Base-by-base conservation (phyloP, 2,888 invertebrate genomes). In the Melangyna quadrimaculata region DNA sequence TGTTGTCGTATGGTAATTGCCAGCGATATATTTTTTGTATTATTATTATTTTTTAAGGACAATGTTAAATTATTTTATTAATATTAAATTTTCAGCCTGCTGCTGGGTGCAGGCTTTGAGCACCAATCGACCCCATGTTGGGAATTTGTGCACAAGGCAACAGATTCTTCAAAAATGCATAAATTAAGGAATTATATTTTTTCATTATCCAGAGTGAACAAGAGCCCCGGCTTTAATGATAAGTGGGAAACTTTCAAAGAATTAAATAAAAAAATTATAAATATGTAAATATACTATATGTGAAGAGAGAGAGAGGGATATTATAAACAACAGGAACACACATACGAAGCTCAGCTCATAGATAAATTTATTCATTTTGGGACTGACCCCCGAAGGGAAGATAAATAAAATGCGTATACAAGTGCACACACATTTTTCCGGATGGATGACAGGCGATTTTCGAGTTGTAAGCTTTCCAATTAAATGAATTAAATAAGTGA, bases 401-500 rank as follows among this genome's bases (percentile, higher is more conserved):
- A 70, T 63, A 83, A 70, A 70, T 74, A 71, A 65, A 72, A 72
- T 73, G 72, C 45, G 65, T 55, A 19, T 59, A 65, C 27, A 43
- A 35, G 61, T 51, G 63, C 19, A 22, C 29, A 51, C 48, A 51
- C 74, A 83, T 83, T 83, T 78, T 83, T 78, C 78, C 74, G 83
- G 74, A 70, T 74, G 75, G 78, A 79, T 79, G 75, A 77, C 75
- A 84, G 61, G 72, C 80, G 83, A 83, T 83, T 83, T 83, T 83
- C 83, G 78, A 83, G 78, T 70, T 80, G 75, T 77, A 84, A 84
- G 75, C 84, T 71, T 77, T 80, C 72, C 80, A 84, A 80, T 80
- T 84, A 84, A 84, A 72, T 84, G 84, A 80, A 75, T 84, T 84
- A 79, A 84, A 80, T 84, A 72, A 84, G 84, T 84, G 84, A 80